Conservation (phyloP, 1,140 invertebrate species). For the Holcopasites calliopsidis region DNA sequence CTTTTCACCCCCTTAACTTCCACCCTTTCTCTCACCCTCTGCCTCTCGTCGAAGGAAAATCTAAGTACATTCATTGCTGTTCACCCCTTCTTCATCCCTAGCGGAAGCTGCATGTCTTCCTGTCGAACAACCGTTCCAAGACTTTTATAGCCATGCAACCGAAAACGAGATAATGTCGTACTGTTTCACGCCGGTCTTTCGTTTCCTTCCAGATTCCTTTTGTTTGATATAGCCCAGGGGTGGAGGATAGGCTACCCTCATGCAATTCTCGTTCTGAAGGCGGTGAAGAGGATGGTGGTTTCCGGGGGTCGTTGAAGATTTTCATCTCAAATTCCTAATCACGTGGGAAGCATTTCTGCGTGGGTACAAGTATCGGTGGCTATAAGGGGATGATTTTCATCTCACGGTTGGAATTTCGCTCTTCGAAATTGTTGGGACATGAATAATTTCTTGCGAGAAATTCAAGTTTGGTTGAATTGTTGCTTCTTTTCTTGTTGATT, state of each 20-base stretch:
- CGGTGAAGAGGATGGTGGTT: not conserved
- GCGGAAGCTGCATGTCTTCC: not conserved
- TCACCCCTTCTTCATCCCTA: not conserved
- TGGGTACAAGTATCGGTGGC: too few species aligned
- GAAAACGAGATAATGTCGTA: slow-evolving; percentile 6
- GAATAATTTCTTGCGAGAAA: too few species aligned
- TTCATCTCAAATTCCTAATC: slow-evolving; percentile 13
- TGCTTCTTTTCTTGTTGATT: slow-evolving; percentile 7
- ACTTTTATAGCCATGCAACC: not conserved
- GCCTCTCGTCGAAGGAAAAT: not conserved
- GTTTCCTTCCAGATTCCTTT: not conserved
- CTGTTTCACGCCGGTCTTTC: not conserved
- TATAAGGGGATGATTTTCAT: too few species aligned
- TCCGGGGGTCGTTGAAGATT: slow-evolving; percentile 12
- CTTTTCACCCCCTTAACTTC: not conserved
- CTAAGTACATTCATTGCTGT: not conserved
- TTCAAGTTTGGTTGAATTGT: slow-evolving; percentile 2
- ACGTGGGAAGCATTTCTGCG: not conserved
- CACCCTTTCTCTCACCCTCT: not conserved
- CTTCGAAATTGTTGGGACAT: not conserved
- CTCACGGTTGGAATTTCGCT: too few species aligned
- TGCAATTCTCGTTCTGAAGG: not conserved
- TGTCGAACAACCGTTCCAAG: not conserved
- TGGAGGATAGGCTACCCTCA: too few species aligned
- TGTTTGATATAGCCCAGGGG: not conserved